Conservation (phyloP, 2,113 vertebrate genomes). For the Promerops cafer region DNA sequence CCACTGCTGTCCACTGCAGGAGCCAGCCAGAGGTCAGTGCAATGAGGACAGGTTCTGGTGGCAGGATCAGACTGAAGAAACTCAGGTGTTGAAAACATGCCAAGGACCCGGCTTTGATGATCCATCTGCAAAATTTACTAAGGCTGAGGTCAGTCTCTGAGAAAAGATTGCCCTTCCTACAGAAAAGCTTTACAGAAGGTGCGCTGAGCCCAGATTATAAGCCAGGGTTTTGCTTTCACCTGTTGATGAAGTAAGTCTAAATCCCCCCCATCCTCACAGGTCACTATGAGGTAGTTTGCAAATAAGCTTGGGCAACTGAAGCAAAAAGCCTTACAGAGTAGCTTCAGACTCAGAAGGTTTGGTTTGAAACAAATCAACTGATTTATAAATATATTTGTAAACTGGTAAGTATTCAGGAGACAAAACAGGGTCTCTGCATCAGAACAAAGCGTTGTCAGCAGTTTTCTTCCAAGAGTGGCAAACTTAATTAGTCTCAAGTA, state of each 20-base stretch:
- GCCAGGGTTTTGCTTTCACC: not conserved
- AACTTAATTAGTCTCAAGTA: not conserved
- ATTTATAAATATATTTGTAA: not conserved
- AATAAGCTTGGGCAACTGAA: not conserved
- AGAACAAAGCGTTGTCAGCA: not conserved
- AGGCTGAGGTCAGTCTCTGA: not conserved
- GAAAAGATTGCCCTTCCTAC: not conserved
- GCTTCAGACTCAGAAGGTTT: not conserved
- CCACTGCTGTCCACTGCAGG: fast-evolving
- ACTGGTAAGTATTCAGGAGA: not conserved
- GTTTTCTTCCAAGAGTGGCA: not conserved
- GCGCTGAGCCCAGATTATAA: not conserved
- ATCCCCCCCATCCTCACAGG: not conserved
- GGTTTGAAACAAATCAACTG: not conserved
- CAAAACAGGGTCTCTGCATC: not conserved
- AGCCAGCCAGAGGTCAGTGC: not conserved
- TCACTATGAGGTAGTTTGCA: not conserved
- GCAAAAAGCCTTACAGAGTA: not conserved
- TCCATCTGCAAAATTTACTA: not conserved
- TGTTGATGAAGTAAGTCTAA: not conserved
- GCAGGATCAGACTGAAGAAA: not conserved
- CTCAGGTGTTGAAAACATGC: fast-evolving
- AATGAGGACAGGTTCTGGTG: not conserved
- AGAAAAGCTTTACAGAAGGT: not conserved
- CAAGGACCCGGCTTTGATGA: not conserved